Conservation (phyloP, 2,797 vertebrate genomes). For the Pristis pectinata region DNA sequence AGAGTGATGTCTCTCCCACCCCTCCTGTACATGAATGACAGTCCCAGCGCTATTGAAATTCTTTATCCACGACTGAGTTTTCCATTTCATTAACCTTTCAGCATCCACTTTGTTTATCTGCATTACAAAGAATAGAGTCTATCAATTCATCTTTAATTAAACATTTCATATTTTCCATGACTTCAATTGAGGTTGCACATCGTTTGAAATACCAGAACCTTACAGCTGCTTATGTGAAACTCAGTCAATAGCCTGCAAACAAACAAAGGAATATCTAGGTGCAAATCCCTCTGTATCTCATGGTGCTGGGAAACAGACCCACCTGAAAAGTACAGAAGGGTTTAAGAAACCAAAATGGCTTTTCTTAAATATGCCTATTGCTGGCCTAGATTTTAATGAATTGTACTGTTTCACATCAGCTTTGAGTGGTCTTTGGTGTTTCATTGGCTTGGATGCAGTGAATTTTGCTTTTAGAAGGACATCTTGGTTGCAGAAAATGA, state of each 20-base stretch:
- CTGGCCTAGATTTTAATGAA: background rate
- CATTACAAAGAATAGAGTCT: conserved; percentile 17
- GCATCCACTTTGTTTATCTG: conserved; percentile 31
- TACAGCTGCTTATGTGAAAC: conserved; percentile 15
- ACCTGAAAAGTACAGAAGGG: background rate
- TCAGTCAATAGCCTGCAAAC: background rate
- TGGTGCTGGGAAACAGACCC: background rate
- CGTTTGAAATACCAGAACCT: conserved; percentile 1
- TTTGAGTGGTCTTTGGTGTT: background rate
- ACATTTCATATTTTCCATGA: conserved; percentile 34
- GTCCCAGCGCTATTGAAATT: background rate
- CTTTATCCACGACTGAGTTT: background rate
- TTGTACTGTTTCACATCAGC: background rate
- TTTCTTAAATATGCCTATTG: background rate
- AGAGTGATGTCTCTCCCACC: background rate
- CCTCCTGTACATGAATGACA: background rate
- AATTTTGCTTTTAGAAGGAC: background rate
- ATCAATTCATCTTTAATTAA: conserved; percentile 37
- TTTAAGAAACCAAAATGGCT: background rate
- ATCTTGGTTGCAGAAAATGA: background rate
- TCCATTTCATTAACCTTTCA: conserved; percentile 36
- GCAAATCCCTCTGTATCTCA: background rate
- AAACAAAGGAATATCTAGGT: background rate
- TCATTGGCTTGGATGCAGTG: background rate
- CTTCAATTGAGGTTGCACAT: background rate